Evolutionary conservation across 2,797 vertebrate species (phyloP).

Genomic region (Caiman crocodilus): DNA sequence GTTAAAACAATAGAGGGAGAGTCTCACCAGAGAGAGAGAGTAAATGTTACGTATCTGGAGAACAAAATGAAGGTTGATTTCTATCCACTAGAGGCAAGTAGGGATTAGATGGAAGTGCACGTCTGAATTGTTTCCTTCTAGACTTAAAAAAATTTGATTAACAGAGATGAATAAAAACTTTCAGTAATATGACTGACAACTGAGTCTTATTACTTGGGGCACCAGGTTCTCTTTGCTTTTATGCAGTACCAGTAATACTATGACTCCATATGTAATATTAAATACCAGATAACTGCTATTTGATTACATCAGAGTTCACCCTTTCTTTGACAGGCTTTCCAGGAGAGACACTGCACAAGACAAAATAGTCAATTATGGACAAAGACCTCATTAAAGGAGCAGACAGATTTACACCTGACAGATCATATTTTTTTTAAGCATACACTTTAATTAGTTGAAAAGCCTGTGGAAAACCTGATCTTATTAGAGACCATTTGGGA

Average conservation of each 20-base stretch:
- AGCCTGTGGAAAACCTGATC: conserved; percentile 53
- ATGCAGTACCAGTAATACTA: neutral
- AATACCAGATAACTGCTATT: neutral
- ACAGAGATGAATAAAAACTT: neutral
- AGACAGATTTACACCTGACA: conserved; percentile 34
- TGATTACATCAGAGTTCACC: neutral
- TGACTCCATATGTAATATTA: neutral
- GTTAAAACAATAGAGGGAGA: too few relatives aligned
- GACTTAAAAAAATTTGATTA: neutral
- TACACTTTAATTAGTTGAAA: conserved; percentile 55
- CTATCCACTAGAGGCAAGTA: too few relatives aligned
- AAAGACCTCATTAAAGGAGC: conserved; percentile 43
- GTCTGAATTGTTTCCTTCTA: neutral
- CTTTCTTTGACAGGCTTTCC: neutral
- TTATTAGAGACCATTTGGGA: conserved; percentile 41
- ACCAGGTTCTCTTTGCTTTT: neutral
- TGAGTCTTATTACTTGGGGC: too few relatives aligned
- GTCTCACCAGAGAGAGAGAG: too few relatives aligned
- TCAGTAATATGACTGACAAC: neutral
- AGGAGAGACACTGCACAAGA: neutral
- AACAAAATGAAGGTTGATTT: too few relatives aligned
- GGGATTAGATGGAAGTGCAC: too few relatives aligned
- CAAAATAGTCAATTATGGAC: conserved; percentile 4
- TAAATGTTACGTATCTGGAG: too few relatives aligned
- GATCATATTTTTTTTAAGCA: neutral